Percentiles rank a stretch among this genome's conserved stretches.
phyloP scores from a whole-genome alignment of 2,888 invertebrate species.

The Brachyopa scutellaris region DNA sequence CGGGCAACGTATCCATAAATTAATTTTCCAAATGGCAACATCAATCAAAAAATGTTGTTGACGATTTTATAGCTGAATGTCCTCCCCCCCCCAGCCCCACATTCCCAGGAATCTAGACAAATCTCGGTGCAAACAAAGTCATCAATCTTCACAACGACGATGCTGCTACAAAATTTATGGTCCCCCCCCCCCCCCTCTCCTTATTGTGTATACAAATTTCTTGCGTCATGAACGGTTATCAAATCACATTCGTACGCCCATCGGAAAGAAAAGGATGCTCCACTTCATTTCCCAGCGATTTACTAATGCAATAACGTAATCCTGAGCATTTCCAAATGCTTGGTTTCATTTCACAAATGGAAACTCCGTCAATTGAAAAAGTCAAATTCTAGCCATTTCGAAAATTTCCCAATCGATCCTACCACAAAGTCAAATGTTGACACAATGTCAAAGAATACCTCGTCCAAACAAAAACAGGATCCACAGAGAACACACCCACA shows the following conservation, averaged over 20 bases:
- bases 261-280: constrained; percentile 3
- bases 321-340: constrained; percentile 12
- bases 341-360: neutral
- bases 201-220: neutral
- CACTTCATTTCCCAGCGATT: constrained; percentile 27
- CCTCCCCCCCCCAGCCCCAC: too few species aligned
- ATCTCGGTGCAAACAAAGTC: constrained; percentile 64
- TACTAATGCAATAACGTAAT: constrained; percentile 28
- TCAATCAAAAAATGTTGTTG: constrained; percentile 69
- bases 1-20: constrained; percentile 53
- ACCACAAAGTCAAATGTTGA: constrained; percentile 48
- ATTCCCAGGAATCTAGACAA: constrained; percentile 54
- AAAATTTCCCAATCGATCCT: constrained; percentile 35
- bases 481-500: constrained; percentile 11
- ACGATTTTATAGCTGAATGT: constrained; percentile 51
- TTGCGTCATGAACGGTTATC: constrained; percentile 27
- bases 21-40: constrained; percentile 61
- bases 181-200: neutral
- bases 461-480: constrained; percentile 11
- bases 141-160: constrained; percentile 63
- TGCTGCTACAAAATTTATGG: constrained; percentile 36
- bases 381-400: constrained; percentile 26
- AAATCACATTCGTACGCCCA: constrained; percentile 37
- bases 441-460: constrained; percentile 36
- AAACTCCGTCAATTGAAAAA: neutral